phyloP scores from a whole-genome alignment of 2,888 invertebrate species.

The Trypoxylon attenuatum region DNA sequence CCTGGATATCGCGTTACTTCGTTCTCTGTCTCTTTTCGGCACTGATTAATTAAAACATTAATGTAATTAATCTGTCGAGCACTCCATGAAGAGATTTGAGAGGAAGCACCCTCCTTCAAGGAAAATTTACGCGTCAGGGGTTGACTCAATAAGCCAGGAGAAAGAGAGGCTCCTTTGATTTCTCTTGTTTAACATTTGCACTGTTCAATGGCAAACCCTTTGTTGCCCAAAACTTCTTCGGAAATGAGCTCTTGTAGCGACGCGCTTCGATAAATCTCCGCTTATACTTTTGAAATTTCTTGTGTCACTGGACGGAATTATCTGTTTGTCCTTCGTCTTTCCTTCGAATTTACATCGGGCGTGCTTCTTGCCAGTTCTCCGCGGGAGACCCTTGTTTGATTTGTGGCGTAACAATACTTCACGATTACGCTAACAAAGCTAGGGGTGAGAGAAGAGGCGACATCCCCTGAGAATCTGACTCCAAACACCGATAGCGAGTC shows the following conservation, averaged over 20 bases:
- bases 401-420: no score
- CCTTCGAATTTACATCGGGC: no score
- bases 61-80: slow-evolving; percentile 36
- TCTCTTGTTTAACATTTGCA: slow-evolving; percentile 39
- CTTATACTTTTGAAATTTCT: slow-evolving; percentile 5
- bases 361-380: no score
- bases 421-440: no score
- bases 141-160: slow-evolving; percentile 34
- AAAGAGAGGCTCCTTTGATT: slow-evolving; percentile 27
- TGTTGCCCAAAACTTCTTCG: background rate
- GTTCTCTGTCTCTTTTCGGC: background rate
- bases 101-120: background rate
- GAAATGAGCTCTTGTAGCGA: background rate
- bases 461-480: no score
- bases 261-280: background rate
- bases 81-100: background rate
- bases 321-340: background rate
- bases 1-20: background rate
- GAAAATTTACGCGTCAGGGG: slow-evolving; percentile 31
- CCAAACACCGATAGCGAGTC: background rate
- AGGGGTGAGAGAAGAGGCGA: no score
- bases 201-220: background rate
- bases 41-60: slow-evolving; percentile 47
- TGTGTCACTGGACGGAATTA: background rate
- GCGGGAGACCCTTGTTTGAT: no score